Conservation (phyloP, 2,888 invertebrate genomes). For the Pandemis corylana region DNA sequence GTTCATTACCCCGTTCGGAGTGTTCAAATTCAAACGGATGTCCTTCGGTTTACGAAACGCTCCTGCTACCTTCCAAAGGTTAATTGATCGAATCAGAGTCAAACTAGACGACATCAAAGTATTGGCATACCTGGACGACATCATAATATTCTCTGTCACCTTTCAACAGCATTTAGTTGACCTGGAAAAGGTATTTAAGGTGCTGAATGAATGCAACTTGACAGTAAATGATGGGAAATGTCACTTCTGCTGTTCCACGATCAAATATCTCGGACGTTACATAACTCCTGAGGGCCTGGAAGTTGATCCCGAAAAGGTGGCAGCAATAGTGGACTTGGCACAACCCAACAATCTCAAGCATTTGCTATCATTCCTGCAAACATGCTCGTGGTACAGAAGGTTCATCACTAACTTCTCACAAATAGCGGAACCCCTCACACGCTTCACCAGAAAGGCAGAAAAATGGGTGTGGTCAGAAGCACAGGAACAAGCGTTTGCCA, state of each 20-base stretch:
- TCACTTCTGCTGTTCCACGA: conserved; percentile 40
- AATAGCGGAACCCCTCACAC: conserved; percentile 47
- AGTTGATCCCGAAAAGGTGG: conserved; percentile 47
- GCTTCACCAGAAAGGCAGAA: conserved; percentile 43
- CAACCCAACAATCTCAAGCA: conserved; percentile 49
- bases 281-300: conserved; percentile 43
- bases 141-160: conserved; percentile 47
- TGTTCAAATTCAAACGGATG: conserved; percentile 55
- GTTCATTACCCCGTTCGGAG: conserved; percentile 57
- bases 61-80: conserved; percentile 53
- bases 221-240: conserved; percentile 47
- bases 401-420: conserved; percentile 49
- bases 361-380: conserved; percentile 52
- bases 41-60: conserved; percentile 57
- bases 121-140: conserved; percentile 52
- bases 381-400: conserved; percentile 51
- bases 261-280: conserved; percentile 44
- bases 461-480: conserved; percentile 14
- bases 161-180: conserved; percentile 48
- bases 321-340: conserved; percentile 48
- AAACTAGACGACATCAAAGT: conserved; percentile 43
- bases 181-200: conserved; percentile 42
- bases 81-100: conserved; percentile 53
- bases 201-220: conserved; percentile 44
- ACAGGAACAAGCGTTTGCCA: not conserved